Evolutionary conservation across 2,113 vertebrate species (phyloP), one percentile per base, ranked within the genome.

Genomic region (Piprites chloris): DNA sequence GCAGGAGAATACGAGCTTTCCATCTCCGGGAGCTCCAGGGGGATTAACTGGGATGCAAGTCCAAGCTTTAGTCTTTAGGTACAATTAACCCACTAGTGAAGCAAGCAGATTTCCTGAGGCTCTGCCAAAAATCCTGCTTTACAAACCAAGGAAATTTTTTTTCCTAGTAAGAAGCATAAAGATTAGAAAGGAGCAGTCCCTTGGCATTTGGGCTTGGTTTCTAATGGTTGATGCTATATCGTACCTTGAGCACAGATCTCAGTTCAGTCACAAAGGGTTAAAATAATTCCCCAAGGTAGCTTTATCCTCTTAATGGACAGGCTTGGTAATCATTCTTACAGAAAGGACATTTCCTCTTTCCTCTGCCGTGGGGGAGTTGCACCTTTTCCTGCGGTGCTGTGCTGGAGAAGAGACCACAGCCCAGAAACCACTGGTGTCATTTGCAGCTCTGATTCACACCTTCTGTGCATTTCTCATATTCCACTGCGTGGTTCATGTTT

Each of bases 121-220:
- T 71, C 83, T 93, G 86, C 68, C 85, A 92, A 76, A 92, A 93
- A 68, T 82, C 67, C 88, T 69, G n/a, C 75, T 85, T 85, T 88
- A 58, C 53, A 88, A 89, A 89, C 63, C 53, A 33, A 58, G 52
- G 63, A 12, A 26, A 75, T 72, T 87, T 67, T 85, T 62, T 89
- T 80, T 65, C 59, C 55, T 49, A 9, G 2, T 65, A 65, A 68
- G 71, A 90, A 44, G 58, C 27, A 58, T 39, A 42, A 88, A 76
- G 82, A 68, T 87, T n/a, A 79, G 52, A 32, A 65, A 59, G 75
- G 41, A 79, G 30, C 37, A 33, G 28, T 47, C 49, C 71, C 46
- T 86, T 4, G 1, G 33, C 21, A 1, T 16, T 66, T 71, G 27
- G 46, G 28, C 7, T 74, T 69, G 67, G 26, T 52, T 90, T 80